Evolutionary conservation across 1,140 invertebrate species (phyloP), one percentile per base, ranked within the genome.

Genomic region (Tetramorium simillimum): DNA sequence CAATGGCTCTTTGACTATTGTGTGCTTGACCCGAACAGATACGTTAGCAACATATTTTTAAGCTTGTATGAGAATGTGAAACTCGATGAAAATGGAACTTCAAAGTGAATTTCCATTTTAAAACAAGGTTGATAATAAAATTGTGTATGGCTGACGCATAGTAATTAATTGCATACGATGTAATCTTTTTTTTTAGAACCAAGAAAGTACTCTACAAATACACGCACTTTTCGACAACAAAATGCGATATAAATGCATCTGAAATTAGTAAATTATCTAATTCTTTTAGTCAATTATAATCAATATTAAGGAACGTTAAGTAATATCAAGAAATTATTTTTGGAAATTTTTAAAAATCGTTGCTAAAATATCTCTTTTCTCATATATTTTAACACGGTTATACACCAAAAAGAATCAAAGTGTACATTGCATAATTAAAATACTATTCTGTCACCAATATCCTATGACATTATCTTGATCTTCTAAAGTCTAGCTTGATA

Each of bases 401-500:
- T n/a, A 10, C 33, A 43, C n/a, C 12, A 7, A 9, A 46, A 37
- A 9, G 18, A 65, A 14, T 37, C 16, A 63, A 37, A 40, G 14
- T n/a, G 21, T 12, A 33, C 24, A 40, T 6, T 16, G 21, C 14
- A 18, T 21, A 24, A 21, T 37, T 21, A 37, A 37, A 51, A 67
- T 28, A 33, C 62, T 46, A 43, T n/a, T 24, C n/a, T 37, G 12
- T 53, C 28, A 12, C 49, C 40, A 75, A 21, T 51, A 24, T 37
- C 16, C 18, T 67, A 51, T 51, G 14, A 33, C 49, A 33, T 81
- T n/a, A 28, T 18, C 18, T 43, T 18, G 43, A 6, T 37, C 21
- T 75, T 49, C n/a, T 28, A 49, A 46, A 58, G 72, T 37, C n/a
- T n/a, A 76, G 46, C 24, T 87, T 69, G 85, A 87, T 84, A 76